Percentiles rank a stretch among this genome's conserved stretches.
These are phyloP conservation scores for Xenopus tropicalis DNA, from an alignment of 2,113 vertebrate genomes.

Conservation along the genomic window UCB_Xtro_10.0 CM004446.2:102610501-102611000, in stretches of 20 bases:
- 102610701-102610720: constrained; percentile 40
- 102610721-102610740: constrained; percentile 35
- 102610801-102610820: constrained; percentile 42
- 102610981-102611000: background rate
- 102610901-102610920: too few species aligned
- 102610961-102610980: background rate
- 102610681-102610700: constrained; percentile 34
- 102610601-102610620: too few species aligned
- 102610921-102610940: too few species aligned
- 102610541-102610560: too few species aligned
- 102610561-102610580: too few species aligned
- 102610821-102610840: constrained; percentile 33
- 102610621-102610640: too few species aligned
- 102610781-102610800: constrained; percentile 38
- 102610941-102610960: background rate
- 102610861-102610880: background rate
- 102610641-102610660: constrained; percentile 34
- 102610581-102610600: too few species aligned
- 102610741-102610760: constrained; percentile 29
- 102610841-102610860: constrained; percentile 3
- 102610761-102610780: constrained; percentile 33
- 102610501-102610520: too few species aligned
- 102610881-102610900: background rate
- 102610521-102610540: too few species aligned
- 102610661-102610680: constrained; percentile 38